These are phyloP conservation scores for Dermatemys mawii DNA, from an alignment of 2,113 vertebrate genomes.

Conservation along the genomic window DNA sequence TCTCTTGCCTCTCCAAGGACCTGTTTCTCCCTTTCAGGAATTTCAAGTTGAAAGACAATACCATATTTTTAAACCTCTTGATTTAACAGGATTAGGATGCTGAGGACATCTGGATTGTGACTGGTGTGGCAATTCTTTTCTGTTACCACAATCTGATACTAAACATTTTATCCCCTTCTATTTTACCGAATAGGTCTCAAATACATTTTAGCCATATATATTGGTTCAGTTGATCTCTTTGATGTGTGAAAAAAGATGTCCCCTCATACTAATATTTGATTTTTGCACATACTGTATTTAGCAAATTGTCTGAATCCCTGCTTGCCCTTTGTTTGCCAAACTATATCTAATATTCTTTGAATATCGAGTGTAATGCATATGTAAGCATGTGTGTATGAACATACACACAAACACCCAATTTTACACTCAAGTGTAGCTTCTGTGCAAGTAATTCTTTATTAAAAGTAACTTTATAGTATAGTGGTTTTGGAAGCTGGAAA, in stretches of 20 bases:
- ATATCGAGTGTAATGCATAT: neutral
- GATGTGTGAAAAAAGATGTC: neutral
- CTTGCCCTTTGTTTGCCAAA: neutral
- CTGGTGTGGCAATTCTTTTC: neutral
- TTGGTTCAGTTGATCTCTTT: neutral
- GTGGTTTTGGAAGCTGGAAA: neutral
- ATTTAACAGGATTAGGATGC: neutral
- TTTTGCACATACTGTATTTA: neutral
- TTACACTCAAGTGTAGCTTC: rapidly evolving
- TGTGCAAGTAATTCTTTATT: rapidly evolving
- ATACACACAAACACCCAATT: neutral
- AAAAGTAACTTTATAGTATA: neutral
- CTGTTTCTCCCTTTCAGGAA: neutral
- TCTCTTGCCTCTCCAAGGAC: neutral
- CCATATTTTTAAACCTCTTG: neutral
- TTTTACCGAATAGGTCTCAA: neutral
- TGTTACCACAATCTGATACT: neutral
- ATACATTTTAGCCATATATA: neutral
- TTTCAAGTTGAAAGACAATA: neutral
- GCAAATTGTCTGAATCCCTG: neutral
- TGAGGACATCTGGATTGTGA: neutral
- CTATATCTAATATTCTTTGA: rapidly evolving
- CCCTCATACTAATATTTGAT: neutral
- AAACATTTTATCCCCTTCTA: rapidly evolving
- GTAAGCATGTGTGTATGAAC: neutral